These are phyloP conservation scores for Portevinia maculata DNA, from an alignment of 2,888 invertebrate species.

Conservation along the genomic window DNA sequence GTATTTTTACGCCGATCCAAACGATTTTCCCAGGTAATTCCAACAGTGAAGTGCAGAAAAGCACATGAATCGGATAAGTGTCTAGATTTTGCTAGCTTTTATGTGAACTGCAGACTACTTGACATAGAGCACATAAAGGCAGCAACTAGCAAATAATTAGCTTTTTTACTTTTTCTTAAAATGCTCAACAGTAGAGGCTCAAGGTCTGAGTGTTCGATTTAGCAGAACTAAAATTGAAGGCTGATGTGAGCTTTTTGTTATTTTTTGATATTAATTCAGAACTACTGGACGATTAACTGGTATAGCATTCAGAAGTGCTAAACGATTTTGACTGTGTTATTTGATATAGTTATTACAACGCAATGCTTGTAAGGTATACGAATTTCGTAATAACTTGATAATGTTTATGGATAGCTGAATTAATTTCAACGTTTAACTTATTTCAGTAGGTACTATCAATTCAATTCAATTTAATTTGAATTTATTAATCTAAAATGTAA, in stretches of 20 bases:
- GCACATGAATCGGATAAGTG: constrained; percentile 31
- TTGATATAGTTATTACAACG: not conserved
- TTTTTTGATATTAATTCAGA: not conserved
- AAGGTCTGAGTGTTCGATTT: constrained; percentile 66
- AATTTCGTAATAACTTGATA: not conserved
- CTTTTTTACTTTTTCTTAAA: constrained; percentile 52
- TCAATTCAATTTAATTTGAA: too few relatives aligned
- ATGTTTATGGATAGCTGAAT: too few relatives aligned
- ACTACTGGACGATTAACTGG: not conserved
- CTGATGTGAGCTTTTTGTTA: constrained; percentile 14
- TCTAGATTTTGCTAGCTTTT: constrained; percentile 40
- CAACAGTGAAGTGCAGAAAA: constrained; percentile 13
- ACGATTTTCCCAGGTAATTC: constrained; percentile 22
- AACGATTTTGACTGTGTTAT: constrained; percentile 7
- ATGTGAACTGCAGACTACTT: constrained; percentile 43
- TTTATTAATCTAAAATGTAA: too few relatives aligned
- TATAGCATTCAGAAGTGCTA: constrained; percentile 5
- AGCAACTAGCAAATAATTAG: not conserved
- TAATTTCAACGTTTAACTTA: too few relatives aligned
- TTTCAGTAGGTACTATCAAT: too few relatives aligned
- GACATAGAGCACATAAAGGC: constrained; percentile 14
- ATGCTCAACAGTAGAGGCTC: constrained; percentile 49
- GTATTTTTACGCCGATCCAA: constrained; percentile 3
- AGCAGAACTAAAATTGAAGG: constrained; percentile 63
- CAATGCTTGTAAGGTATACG: not conserved